Evolutionary conservation across 2,113 vertebrate genomes (phyloP).

Genomic region (Clarias batrachus): DNA sequence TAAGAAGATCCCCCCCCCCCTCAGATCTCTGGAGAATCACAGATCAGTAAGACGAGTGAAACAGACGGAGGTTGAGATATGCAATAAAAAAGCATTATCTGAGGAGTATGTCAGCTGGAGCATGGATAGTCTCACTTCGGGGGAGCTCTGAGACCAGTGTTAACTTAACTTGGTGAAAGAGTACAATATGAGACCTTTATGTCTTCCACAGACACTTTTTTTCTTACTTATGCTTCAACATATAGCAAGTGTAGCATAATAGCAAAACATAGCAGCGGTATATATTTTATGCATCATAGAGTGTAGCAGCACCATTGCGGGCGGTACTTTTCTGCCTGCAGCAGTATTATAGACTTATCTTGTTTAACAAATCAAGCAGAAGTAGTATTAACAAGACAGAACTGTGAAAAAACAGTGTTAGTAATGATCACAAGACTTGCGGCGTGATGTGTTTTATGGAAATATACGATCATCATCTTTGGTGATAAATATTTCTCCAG

Average conservation of each 20-base stretch:
- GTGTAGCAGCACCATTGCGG: not conserved
- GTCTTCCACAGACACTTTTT: not conserved
- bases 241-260: not conserved
- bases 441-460: slow-evolving; percentile 17
- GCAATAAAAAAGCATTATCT: no score
- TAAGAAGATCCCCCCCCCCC: no score
- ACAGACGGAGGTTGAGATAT: no score
- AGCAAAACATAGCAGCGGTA: not conserved
- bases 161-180: no score
- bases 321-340: not conserved
- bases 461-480: slow-evolving; percentile 23
- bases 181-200: not conserved
- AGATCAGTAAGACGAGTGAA: no score
- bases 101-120: no score
- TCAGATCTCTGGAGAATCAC: no score
- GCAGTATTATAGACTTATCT: not conserved
- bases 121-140: no score
- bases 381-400: not conserved
- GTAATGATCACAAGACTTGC: not conserved
- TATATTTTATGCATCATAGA: not conserved
- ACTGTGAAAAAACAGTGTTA: not conserved
- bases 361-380: not conserved
- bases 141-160: no score
- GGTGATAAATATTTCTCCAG: slow-evolving; percentile 31
- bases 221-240: not conserved